phyloP scores from a whole-genome alignment of 2,113 vertebrate genomes.

The Oryctolagus cuniculus region mOryCun1.1 NC_091434.1:178432501-178433000 shows the following conservation, averaged over 20 bases:
- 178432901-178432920: not conserved
- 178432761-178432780: not conserved
- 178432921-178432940: not conserved
- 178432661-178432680: not conserved
- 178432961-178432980: not conserved
- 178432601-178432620: no score
- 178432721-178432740: not conserved
- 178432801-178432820: not conserved
- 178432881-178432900: not conserved
- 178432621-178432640: not conserved
- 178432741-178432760: not conserved
- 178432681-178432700: not conserved
- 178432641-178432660: slow-evolving; percentile 40
- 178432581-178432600: no score
- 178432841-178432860: not conserved
- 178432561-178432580: no score
- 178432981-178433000: not conserved
- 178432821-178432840: not conserved
- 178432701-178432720: not conserved
- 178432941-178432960: not conserved
- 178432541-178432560: no score
- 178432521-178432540: no score
- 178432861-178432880: slow-evolving; percentile 1
- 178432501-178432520: no score
- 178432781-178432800: slow-evolving; percentile 13